These are phyloP conservation scores for Vulpes ferrilata DNA, from an alignment of 2,113 vertebrate genomes.

Conservation along the genomic window DNA sequence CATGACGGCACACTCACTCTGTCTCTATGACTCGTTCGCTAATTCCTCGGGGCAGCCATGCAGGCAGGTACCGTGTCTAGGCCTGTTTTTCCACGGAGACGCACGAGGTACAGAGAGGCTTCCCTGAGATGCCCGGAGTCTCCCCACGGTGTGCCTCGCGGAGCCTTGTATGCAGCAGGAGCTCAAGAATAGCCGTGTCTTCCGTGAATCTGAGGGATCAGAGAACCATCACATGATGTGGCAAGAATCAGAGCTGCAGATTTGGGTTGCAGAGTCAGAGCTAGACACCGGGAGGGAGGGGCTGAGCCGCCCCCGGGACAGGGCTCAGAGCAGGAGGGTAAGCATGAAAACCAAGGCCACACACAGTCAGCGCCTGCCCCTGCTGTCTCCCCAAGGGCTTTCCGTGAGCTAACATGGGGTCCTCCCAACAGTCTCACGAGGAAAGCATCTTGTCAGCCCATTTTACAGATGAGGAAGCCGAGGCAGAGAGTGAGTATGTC, in stretches of 20 bases:
- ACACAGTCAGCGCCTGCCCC: rapidly evolving
- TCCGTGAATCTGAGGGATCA: not conserved
- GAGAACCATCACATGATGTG: rapidly evolving
- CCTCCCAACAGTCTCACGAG: not conserved
- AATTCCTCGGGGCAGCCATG: not conserved
- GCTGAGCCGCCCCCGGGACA: not conserved
- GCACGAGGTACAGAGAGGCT: not conserved
- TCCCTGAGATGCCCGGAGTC: not conserved
- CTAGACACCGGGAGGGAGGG: not conserved
- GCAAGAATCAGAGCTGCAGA: not conserved
- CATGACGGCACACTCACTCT: rapidly evolving
- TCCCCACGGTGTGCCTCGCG: rapidly evolving
- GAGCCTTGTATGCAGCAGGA: not conserved
- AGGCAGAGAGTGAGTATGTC: not conserved
- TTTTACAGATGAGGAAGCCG: not conserved
- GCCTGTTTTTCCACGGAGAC: not conserved
- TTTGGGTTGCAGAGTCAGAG: not conserved
- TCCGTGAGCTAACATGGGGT: not conserved
- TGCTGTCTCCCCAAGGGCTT: rapidly evolving
- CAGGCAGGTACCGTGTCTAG: not conserved
- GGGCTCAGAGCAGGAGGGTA: not conserved
- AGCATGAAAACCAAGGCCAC: not conserved
- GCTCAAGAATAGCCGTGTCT: not conserved
- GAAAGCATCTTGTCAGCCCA: not conserved
- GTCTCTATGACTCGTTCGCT: not conserved